Percentiles rank a stretch among this genome's conserved stretches.
These are phyloP conservation scores for Clusia tigrina DNA, from an alignment of 2,888 invertebrate species.

Conservation along the genomic window DNA sequence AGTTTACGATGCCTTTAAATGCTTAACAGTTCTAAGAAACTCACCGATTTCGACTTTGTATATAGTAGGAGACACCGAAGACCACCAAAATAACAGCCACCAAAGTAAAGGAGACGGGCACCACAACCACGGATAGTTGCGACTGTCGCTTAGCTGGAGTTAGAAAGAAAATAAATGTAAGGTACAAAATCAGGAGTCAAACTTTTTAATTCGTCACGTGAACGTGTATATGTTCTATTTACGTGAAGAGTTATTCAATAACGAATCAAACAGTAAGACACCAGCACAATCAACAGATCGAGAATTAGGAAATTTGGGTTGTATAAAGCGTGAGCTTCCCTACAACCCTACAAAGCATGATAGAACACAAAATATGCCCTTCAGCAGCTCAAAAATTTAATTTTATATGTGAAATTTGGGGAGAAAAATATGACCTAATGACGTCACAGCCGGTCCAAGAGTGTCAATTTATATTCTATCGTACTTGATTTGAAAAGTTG, in stretches of 20 bases:
- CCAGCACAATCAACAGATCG: neutral
- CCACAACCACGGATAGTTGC: conserved; percentile 86
- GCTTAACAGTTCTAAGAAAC: conserved; percentile 17
- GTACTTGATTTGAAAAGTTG: neutral
- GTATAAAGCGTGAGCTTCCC: neutral
- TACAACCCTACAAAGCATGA: neutral
- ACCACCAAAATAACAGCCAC: conserved; percentile 84
- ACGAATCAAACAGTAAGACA: neutral
- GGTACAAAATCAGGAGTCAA: neutral
- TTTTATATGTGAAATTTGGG: neutral
- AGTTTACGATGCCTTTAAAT: neutral
- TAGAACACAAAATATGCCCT: neutral
- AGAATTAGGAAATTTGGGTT: neutral
- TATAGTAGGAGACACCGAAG: conserved; percentile 87
- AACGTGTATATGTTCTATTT: too few relatives aligned
- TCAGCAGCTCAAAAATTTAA: neutral
- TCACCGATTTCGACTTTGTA: conserved; percentile 81
- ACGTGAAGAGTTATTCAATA: too few relatives aligned
- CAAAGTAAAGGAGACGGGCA: conserved; percentile 83
- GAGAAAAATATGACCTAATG: too few relatives aligned
- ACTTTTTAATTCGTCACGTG: neutral
- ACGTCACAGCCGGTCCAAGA: neutral
- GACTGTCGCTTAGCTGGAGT: conserved; percentile 77
- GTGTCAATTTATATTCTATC: neutral
- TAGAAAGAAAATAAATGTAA: conserved; percentile 10